Percentiles rank a stretch among this genome's conserved stretches.
phyloP scores from a whole-genome alignment of 1,140 invertebrate species.

The Pantala flavescens region DNA sequence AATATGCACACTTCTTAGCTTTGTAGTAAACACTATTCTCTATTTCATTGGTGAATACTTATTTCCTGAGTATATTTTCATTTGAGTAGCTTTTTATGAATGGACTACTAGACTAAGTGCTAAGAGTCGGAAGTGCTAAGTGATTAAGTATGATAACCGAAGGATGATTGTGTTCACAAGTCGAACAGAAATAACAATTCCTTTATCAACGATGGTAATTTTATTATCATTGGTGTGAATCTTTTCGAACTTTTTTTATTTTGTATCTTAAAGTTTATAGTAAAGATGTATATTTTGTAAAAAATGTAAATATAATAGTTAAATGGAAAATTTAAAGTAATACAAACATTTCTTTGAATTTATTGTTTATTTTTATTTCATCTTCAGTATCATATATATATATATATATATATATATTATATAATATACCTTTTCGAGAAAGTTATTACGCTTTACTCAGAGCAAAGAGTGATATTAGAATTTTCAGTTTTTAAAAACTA shows the following conservation, averaged over 20 bases:
- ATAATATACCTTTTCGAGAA: no score
- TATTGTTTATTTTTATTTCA: no score
- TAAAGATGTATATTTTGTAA: not conserved
- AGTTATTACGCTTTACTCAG: no score
- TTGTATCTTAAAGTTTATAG: not conserved
- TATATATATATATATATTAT: no score
- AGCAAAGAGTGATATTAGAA: no score
- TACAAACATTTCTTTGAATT: no score
- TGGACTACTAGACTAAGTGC: not conserved
- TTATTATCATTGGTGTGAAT: not conserved
- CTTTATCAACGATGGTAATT: not conserved
- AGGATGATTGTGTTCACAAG: not conserved
- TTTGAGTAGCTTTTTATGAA: not conserved
- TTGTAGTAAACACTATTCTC: not conserved
- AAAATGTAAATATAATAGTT: conserved; percentile 7
- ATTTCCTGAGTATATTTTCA: not conserved
- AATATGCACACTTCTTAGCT: not conserved
- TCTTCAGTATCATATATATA: no score
- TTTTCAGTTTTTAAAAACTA: no score
- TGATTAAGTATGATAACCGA: not conserved
- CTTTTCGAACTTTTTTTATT: not conserved
- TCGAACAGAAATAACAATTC: not conserved
- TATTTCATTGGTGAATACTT: not conserved
- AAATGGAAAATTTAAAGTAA: not conserved
- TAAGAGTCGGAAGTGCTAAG: not conserved